A percentile compares a stretch with the other conserved stretches of the same genome.
These are phyloP conservation scores for Enteromius treurensis DNA, from an alignment of 2,797 vertebrate species.

Conservation along the genomic window DNA sequence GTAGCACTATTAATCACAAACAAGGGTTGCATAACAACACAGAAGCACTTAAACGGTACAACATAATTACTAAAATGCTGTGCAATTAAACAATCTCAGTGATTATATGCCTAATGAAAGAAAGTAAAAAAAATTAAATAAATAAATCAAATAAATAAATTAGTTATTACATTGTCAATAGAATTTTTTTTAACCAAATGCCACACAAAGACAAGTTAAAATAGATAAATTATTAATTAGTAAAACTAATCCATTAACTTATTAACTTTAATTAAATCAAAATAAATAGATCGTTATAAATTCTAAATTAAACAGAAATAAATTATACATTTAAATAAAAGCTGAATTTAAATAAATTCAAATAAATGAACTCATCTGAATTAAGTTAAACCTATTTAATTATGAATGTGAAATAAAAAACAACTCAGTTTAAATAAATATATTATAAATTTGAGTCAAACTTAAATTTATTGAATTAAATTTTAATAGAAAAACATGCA, in stretches of 20 bases:
- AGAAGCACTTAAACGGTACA: not conserved
- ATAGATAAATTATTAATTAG: not conserved
- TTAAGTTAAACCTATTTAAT: too few species aligned
- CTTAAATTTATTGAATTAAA: not conserved
- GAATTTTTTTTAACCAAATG: not conserved
- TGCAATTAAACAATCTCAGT: not conserved
- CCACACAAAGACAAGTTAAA: not conserved
- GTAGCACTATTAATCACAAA: not conserved
- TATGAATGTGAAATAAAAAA: not conserved
- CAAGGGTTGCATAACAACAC: not conserved
- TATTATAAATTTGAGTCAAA: not conserved
- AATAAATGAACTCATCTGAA: not conserved
- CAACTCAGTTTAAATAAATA: not conserved
- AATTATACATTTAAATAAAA: too few species aligned
- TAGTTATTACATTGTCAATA: too few species aligned
- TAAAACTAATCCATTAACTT: not conserved
- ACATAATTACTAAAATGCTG: not conserved
- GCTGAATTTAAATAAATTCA: not conserved
- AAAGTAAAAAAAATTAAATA: too few species aligned
- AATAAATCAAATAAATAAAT: too few species aligned
- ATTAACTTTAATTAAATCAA: not conserved
- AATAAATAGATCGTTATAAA: not conserved
- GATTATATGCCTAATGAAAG: not conserved
- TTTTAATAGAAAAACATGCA: not conserved
- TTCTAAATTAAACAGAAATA: not conserved